Evolutionary conservation across 2,797 vertebrate genomes (phyloP).

Genomic region (Peromyscus aztecus): DNA sequence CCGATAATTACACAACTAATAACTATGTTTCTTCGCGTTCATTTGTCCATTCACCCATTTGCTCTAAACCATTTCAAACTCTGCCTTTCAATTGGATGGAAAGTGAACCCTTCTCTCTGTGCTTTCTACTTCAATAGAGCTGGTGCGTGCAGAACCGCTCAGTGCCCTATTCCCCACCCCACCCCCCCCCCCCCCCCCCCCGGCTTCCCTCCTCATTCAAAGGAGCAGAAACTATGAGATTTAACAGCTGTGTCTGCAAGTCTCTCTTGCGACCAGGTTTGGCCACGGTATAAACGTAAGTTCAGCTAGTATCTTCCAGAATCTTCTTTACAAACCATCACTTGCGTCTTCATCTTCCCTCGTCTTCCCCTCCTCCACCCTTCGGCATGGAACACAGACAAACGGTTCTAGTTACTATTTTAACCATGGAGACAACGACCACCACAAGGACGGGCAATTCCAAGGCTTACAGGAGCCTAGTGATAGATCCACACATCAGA

Average conservation of each 20-base stretch:
- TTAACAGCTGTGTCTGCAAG: not conserved
- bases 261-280: constrained; percentile 21
- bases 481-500: not conserved
- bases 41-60: not conserved
- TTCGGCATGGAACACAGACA: not conserved
- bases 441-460: not conserved
- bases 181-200: not conserved
- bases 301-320: not conserved
- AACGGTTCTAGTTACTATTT: not conserved
- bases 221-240: not conserved
- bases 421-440: not conserved
- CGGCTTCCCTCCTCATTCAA: not conserved
- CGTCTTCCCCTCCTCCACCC: not conserved
- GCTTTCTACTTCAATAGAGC: not conserved
- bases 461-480: not conserved
- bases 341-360: not conserved
- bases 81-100: constrained; percentile 2
- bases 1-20: constrained; percentile 63
- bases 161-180: too few relatives aligned
- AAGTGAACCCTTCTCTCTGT: not conserved
- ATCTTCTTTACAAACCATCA: not conserved
- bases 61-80: constrained; percentile 42
- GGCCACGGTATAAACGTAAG: not conserved
- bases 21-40: constrained; percentile 50
- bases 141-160: not conserved